These are phyloP conservation scores for Cettia cetti DNA, from an alignment of 2,113 vertebrate genomes.

Conservation along the genomic window DNA sequence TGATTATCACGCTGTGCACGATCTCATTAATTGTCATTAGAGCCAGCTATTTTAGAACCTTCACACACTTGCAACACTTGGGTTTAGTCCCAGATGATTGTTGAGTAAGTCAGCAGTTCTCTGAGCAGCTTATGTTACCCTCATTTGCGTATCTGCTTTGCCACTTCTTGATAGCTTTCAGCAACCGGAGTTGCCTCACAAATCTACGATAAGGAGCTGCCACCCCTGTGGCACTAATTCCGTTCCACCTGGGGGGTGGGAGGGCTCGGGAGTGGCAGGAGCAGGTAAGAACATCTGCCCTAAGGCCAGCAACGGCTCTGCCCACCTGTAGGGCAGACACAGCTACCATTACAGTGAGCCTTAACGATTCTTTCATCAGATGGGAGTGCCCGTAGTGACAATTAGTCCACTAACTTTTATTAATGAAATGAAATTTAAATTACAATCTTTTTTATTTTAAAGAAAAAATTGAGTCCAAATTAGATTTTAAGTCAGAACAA, in stretches of 20 bases:
- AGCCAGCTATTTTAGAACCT: neutral
- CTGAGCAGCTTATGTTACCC: neutral
- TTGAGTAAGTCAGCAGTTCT: neutral
- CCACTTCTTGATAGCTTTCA: neutral
- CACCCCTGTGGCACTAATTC: neutral
- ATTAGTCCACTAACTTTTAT: neutral
- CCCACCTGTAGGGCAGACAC: neutral
- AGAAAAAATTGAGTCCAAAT: neutral
- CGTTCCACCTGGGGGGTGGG: neutral
- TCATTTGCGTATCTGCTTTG: neutral
- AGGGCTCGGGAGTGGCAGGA: neutral
- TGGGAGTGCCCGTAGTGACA: neutral
- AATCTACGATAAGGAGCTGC: neutral
- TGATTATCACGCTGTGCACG: neutral
- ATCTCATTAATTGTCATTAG: neutral
- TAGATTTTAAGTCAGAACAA: neutral
- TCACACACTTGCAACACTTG: neutral
- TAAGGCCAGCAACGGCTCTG: neutral
- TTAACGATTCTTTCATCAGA: neutral
- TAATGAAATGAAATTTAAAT: neutral
- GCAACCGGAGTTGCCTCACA: neutral
- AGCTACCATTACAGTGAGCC: neutral
- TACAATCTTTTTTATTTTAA: neutral
- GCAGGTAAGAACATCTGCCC: neutral
- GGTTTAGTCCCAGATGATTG: neutral